Percentiles rank a stretch among this genome's conserved stretches.
These are phyloP conservation scores for Scarus forsteni DNA, from an alignment of 2,797 vertebrate species.

Conservation along the genomic window DNA sequence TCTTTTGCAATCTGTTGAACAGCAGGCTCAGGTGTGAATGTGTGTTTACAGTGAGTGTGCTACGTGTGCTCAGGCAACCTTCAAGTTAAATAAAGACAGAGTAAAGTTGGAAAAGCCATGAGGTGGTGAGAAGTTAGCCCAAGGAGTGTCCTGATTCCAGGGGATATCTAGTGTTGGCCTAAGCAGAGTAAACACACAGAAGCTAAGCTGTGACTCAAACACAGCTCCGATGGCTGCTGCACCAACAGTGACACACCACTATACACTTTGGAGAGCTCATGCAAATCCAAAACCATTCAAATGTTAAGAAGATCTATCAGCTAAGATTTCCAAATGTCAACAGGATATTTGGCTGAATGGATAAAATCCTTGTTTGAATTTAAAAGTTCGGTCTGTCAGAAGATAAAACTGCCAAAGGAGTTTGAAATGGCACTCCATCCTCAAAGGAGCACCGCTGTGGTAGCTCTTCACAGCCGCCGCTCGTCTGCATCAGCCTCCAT, in stretches of 20 bases:
- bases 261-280: constrained; percentile 36
- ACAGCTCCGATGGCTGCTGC: constrained; percentile 43
- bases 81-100: constrained; percentile 55
- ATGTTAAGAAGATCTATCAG: constrained; percentile 13
- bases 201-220: constrained; percentile 51
- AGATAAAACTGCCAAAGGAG: constrained; percentile 20
- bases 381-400: constrained; percentile 1
- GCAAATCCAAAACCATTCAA: constrained; percentile 52
- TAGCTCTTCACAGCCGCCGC: constrained; percentile 33
- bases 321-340: constrained; percentile 38
- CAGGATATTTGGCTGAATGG: constrained; percentile 3
- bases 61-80: constrained; percentile 54
- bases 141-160: constrained; percentile 71
- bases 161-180: constrained; percentile 62
- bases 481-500: constrained; percentile 61
- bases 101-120: constrained; percentile 48
- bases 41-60: constrained; percentile 33
- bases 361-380: constrained; percentile 12
- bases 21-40: constrained; percentile 7
- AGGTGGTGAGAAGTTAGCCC: constrained; percentile 63
- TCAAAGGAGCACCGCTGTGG: constrained; percentile 34
- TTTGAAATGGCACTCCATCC: constrained; percentile 32
- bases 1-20: constrained; percentile 8
- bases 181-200: constrained; percentile 66
- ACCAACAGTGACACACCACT: constrained; percentile 56